Evolutionary conservation across 2,113 vertebrate genomes (phyloP).

Genomic region (Gnathonemus echidnorhynchus): DNA sequence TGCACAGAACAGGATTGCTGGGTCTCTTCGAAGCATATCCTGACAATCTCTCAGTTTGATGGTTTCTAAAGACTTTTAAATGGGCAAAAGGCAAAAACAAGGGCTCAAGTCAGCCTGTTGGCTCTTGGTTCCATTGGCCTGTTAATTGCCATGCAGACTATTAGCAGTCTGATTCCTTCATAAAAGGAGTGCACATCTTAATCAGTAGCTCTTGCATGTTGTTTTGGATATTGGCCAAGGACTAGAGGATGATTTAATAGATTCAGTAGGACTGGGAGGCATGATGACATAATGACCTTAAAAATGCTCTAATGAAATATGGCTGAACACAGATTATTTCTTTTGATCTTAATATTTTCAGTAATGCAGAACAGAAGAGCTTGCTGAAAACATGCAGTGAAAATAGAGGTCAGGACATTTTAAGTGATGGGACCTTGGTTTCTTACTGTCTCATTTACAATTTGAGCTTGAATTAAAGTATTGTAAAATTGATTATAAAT

Average conservation of each 20-base stretch:
- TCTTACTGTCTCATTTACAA: not conserved
- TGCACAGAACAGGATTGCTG: not conserved
- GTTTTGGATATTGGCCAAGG: not conserved
- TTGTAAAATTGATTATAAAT: not conserved
- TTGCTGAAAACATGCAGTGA: conserved; percentile 2
- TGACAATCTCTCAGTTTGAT: not conserved
- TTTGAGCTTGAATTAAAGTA: not conserved
- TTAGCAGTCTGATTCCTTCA: not conserved
- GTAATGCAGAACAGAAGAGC: not conserved
- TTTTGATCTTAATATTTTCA: not conserved
- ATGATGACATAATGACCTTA: not conserved
- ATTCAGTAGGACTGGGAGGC: not conserved
- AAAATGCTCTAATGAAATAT: not conserved
- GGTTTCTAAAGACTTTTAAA: not conserved
- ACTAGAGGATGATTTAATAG: not conserved
- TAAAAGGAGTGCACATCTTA: not conserved
- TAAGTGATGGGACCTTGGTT: not conserved
- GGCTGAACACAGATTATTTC: not conserved
- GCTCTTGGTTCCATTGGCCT: not conserved
- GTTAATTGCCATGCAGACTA: not conserved
- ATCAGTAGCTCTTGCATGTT: not conserved
- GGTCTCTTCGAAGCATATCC: not conserved
- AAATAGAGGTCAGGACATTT: not conserved
- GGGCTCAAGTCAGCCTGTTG: not conserved
- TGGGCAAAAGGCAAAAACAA: not conserved